Conservation (phyloP, 2,888 invertebrate species). For the Aplocera efformata region DNA sequence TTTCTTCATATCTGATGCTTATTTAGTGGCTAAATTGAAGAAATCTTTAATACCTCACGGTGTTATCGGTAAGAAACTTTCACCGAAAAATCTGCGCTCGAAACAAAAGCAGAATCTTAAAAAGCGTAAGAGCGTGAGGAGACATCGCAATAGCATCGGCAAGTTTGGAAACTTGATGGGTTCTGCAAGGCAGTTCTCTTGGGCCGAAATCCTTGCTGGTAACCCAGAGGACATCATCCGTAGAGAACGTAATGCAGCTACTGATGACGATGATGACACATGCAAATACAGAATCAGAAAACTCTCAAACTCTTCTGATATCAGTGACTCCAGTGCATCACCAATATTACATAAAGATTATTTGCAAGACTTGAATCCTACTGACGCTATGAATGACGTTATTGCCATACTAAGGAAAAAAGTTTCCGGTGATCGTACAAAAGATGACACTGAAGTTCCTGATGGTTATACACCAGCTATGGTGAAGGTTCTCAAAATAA, state of each 20-base stretch:
- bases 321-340: constrained; percentile 53
- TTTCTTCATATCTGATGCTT: constrained; percentile 72
- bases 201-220: constrained; percentile 84
- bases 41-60: constrained; percentile 76
- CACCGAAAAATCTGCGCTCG: constrained; percentile 83
- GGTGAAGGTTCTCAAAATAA: constrained; percentile 72
- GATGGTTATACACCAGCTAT: constrained; percentile 80
- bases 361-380: constrained; percentile 80
- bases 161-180: constrained; percentile 78
- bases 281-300: constrained; percentile 71
- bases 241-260: constrained; percentile 58
- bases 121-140: constrained; percentile 67
- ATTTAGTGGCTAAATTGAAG: constrained; percentile 66
- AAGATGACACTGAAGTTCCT: constrained; percentile 47
- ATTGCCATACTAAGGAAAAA: constrained; percentile 82
- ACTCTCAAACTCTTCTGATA: constrained; percentile 61
- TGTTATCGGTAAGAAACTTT: constrained; percentile 72
- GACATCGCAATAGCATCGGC: constrained; percentile 67
- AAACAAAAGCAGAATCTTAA: constrained; percentile 69
- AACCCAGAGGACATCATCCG: constrained; percentile 83
- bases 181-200: constrained; percentile 80
- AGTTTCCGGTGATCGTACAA: constrained; percentile 48
- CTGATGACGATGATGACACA: constrained; percentile 55
- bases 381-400: constrained; percentile 86
- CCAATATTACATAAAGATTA: constrained; percentile 68